A percentile compares a stretch with the other conserved stretches of the same genome.
phyloP scores from a whole-genome alignment of 2,888 invertebrate species.

The Branchipolynoe longqiensis region DNA sequence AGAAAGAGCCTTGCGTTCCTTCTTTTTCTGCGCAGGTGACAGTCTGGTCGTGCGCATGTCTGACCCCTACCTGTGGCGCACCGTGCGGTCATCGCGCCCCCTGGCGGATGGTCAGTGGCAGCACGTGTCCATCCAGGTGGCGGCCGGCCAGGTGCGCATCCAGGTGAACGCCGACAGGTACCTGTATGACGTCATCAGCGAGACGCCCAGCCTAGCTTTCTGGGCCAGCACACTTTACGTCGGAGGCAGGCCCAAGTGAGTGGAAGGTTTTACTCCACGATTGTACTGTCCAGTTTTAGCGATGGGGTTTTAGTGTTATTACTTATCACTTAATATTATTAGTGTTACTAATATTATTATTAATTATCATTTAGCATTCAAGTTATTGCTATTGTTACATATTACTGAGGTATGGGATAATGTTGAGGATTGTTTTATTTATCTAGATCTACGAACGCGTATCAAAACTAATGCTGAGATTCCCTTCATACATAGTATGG shows the following conservation, averaged over 20 bases:
- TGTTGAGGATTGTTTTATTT: too few relatives aligned
- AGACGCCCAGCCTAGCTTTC: background rate
- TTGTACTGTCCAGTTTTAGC: too few relatives aligned
- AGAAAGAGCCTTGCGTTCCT: too few relatives aligned
- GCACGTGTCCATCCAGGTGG: conserved; percentile 96
- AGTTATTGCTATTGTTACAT: too few relatives aligned
- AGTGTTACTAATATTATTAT: too few relatives aligned
- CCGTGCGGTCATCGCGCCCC: conserved; percentile 90
- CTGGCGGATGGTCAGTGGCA: conserved; percentile 97
- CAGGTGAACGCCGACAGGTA: conserved; percentile 92
- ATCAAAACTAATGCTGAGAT: too few relatives aligned
- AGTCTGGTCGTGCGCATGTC: conserved; percentile 34
- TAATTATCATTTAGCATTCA: too few relatives aligned
- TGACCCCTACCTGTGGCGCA: conserved; percentile 84
- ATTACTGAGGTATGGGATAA: too few relatives aligned
- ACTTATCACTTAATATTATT: too few relatives aligned
- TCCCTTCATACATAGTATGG: too few relatives aligned
- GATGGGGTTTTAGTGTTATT: too few relatives aligned
- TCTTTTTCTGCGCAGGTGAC: conserved; percentile 17
- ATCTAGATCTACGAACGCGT: too few relatives aligned
- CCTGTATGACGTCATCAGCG: conserved; percentile 67
- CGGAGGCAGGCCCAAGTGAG: conserved; percentile 54
- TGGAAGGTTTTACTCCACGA: background rate
- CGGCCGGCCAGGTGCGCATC: conserved; percentile 94
- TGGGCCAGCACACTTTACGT: conserved; percentile 40